phyloP scores from a whole-genome alignment of 1,140 invertebrate genomes.

The Bicyclus anynana region DNA sequence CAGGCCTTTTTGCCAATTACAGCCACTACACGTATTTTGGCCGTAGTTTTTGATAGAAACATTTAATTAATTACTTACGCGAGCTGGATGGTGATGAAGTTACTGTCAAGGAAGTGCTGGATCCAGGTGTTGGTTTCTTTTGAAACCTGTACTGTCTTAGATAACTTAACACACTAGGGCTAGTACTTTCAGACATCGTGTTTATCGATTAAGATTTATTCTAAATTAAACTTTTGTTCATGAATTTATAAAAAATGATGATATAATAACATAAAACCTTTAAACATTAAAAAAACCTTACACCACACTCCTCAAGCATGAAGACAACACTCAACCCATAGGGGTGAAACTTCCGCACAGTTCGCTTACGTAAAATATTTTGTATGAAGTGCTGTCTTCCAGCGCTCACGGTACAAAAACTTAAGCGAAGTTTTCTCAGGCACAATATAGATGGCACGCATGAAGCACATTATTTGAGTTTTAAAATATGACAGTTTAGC shows the following conservation, averaged over 20 bases:
- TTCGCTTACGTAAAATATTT: too few species aligned
- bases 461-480: too few species aligned
- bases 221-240: slow-evolving; percentile 20
- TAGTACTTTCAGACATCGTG: slow-evolving; percentile 67
- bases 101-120: slow-evolving; percentile 50
- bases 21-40: slow-evolving; percentile 22
- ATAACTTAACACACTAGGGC: slow-evolving; percentile 70
- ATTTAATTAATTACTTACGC: slow-evolving; percentile 41
- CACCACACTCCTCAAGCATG: slow-evolving; percentile 46
- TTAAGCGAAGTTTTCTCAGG: too few species aligned
- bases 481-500: too few species aligned
- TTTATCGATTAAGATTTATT: slow-evolving; percentile 20
- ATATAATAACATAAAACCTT: slow-evolving; percentile 32
- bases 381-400: too few species aligned
- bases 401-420: too few species aligned
- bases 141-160: slow-evolving; percentile 75
- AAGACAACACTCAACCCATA: slow-evolving; percentile 55
- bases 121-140: slow-evolving; percentile 58
- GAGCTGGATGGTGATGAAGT: slow-evolving; percentile 46
- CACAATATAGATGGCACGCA: too few species aligned
- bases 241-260: slow-evolving; percentile 31
- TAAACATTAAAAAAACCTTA: slow-evolving; percentile 35
- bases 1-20: slow-evolving; percentile 17
- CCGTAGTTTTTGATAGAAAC: not conserved
- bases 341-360: too few species aligned